Evolutionary conservation across 2,113 vertebrate species (phyloP).

Genomic region (Cairina moschata): DNA sequence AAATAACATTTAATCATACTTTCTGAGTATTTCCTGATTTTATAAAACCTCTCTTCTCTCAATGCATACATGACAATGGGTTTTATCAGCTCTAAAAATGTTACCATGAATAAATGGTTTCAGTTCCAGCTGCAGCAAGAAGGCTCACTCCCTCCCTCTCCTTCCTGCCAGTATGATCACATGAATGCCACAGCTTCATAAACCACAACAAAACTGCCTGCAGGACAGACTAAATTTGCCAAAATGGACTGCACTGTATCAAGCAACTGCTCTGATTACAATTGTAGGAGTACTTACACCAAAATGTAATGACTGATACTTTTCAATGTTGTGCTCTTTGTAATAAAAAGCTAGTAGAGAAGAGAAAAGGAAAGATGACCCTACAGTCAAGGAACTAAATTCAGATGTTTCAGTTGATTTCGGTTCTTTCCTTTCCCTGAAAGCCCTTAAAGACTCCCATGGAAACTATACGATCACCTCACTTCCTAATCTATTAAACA

Average conservation of each 20-base stretch:
- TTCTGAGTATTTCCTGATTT: neutral
- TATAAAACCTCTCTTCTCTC: neutral
- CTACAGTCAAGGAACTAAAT: neutral
- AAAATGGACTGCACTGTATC: neutral
- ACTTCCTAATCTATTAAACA: conserved; percentile 17
- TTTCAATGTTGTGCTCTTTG: neutral
- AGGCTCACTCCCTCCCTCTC: neutral
- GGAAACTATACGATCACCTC: neutral
- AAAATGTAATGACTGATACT: neutral
- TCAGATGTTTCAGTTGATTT: neutral
- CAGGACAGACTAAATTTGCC: neutral
- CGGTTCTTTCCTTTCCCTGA: neutral
- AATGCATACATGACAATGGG: neutral
- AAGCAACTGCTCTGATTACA: neutral
- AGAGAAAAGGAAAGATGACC: neutral
- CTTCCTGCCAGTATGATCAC: neutral
- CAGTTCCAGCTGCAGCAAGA: neutral
- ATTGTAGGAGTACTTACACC: neutral
- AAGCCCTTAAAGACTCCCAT: neutral
- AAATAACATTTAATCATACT: neutral
- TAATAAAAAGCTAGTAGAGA: neutral
- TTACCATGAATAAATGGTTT: neutral
- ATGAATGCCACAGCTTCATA: neutral
- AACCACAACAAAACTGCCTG: neutral
- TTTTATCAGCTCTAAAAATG: conserved; percentile 5